These are phyloP conservation scores for Machimus rusticus DNA, from an alignment of 2,888 invertebrate species.

Conservation along the genomic window DNA sequence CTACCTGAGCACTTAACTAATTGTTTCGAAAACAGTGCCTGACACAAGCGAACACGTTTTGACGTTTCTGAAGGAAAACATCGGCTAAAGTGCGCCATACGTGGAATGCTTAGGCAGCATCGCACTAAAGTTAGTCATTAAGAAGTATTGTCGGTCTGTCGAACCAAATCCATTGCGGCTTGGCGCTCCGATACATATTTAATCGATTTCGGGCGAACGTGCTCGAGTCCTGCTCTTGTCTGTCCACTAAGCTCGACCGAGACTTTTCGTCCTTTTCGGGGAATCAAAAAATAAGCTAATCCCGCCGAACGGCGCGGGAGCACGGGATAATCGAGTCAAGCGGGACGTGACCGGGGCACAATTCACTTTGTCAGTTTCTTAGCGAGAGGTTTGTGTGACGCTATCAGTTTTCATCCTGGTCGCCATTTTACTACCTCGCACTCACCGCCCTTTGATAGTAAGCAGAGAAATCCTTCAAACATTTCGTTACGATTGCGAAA, in stretches of 20 bases:
- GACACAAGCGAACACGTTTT: background rate
- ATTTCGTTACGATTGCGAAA: background rate
- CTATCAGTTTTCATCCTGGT: background rate
- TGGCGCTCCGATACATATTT: background rate
- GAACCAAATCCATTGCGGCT: background rate
- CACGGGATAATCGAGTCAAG: background rate
- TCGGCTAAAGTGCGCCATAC: background rate
- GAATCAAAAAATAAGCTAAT: constrained; percentile 12
- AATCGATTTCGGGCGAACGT: constrained; percentile 5
- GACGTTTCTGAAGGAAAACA: background rate
- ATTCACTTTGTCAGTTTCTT: constrained; percentile 7
- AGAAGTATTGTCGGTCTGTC: background rate
- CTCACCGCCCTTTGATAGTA: background rate
- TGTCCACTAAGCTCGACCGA: background rate
- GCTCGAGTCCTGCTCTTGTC: background rate
- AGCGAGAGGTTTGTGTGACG: background rate
- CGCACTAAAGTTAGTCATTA: background rate
- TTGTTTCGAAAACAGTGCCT: background rate
- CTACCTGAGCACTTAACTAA: background rate
- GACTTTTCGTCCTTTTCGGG: background rate
- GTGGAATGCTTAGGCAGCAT: background rate
- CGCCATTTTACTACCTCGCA: background rate
- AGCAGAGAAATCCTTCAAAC: background rate
- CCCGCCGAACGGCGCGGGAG: background rate
- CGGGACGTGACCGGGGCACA: background rate